phyloP scores from a whole-genome alignment of 2,888 invertebrate genomes.

The Anagyrus pseudococci region DNA sequence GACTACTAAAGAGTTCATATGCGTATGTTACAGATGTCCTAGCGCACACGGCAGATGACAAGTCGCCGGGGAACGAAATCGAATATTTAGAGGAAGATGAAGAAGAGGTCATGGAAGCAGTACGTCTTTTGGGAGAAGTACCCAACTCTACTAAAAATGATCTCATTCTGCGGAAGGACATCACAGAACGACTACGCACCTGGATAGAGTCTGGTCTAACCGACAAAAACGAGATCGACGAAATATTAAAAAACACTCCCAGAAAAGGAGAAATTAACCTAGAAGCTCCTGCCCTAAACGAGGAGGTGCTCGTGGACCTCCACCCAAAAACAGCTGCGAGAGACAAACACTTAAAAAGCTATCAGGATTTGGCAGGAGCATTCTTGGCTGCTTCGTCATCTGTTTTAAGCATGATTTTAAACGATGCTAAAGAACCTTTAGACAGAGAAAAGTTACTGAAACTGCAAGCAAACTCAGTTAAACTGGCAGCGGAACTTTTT shows the following conservation, averaged over 20 bases:
- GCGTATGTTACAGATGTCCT: no score
- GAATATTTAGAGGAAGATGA: background rate
- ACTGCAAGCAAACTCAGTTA: no score
- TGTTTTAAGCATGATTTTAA: constrained; percentile 9
- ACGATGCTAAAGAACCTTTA: constrained; percentile 13
- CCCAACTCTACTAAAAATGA: background rate
- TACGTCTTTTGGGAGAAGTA: background rate
- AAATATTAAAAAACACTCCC: background rate
- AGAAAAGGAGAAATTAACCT: background rate
- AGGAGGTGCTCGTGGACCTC: background rate
- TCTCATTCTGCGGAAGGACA: background rate
- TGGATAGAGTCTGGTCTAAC: background rate
- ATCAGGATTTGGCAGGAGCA: constrained; percentile 16
- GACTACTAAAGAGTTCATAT: no score
- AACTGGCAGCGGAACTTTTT: no score
- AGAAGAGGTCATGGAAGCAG: background rate
- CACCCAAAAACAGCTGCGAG: background rate
- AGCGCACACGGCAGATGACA: background rate
- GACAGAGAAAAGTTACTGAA: background rate
- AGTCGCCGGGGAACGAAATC: background rate
- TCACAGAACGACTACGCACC: background rate
- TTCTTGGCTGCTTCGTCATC: constrained; percentile 1
- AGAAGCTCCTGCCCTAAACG: background rate
- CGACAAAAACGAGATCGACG: background rate
- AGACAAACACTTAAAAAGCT: constrained; percentile 14